Percentiles rank a stretch among this genome's conserved stretches.
phyloP scores from a whole-genome alignment of 2,888 invertebrate genomes.

The Eupithecia vulgata region DNA sequence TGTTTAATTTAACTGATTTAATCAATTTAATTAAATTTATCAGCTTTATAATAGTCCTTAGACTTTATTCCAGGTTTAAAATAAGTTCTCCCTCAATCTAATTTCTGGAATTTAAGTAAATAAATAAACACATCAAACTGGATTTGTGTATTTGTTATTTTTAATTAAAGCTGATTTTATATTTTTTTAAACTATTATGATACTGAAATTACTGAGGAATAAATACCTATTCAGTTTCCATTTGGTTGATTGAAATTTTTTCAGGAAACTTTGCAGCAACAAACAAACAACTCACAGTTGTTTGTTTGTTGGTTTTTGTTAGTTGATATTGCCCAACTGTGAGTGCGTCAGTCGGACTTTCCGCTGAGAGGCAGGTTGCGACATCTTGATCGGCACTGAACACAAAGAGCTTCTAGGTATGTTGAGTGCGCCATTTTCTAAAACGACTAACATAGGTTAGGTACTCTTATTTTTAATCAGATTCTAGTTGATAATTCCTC shows the following conservation, averaged over 20 bases:
- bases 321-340: constrained; percentile 14
- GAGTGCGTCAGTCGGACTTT: constrained; percentile 22
- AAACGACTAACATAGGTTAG: neutral
- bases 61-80: too few relatives aligned
- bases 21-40: too few relatives aligned
- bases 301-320: neutral
- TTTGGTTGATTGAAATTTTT: neutral
- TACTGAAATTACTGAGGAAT: neutral
- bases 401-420: neutral
- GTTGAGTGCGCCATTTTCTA: neutral
- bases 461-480: neutral
- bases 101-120: too few relatives aligned
- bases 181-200: too few relatives aligned
- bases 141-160: too few relatives aligned
- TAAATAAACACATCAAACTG: too few relatives aligned
- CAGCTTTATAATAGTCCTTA: too few relatives aligned
- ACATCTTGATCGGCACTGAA: constrained; percentile 16
- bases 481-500: neutral
- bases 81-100: neutral
- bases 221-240: neutral
- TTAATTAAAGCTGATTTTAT: too few relatives aligned
- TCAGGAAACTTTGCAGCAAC: neutral
- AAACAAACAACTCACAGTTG: neutral
- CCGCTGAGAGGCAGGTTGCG: constrained; percentile 20
- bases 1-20: neutral